Evolutionary conservation across 2,888 invertebrate species (phyloP).

Genomic region (Ichneumoninae sp.): DNA sequence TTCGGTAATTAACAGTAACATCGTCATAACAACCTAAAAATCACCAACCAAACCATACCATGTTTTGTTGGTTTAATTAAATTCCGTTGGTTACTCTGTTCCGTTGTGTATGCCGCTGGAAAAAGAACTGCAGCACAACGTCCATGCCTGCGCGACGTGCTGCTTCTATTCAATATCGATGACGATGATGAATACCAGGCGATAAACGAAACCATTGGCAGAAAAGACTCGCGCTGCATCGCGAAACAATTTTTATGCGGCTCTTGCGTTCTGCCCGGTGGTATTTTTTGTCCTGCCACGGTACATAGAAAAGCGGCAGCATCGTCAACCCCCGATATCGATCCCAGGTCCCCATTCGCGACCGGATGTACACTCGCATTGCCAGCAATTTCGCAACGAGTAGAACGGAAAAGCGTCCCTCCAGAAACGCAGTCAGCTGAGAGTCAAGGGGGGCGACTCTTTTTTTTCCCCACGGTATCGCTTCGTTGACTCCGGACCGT

Average conservation of each 20-base stretch:
- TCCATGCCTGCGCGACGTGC: neutral
- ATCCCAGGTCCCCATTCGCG: constrained; percentile 42
- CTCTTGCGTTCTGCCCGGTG: neutral
- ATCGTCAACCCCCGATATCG: constrained; percentile 45
- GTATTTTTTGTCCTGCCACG: neutral
- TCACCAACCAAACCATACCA: neutral
- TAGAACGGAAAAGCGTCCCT: constrained; percentile 26
- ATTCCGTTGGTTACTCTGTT: neutral
- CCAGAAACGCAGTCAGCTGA: constrained; percentile 32
- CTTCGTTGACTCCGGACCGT: constrained; percentile 63
- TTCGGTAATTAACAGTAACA: neutral
- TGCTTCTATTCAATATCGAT: neutral
- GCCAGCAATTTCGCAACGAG: constrained; percentile 52
- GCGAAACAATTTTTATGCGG: neutral
- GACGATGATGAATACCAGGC: neutral
- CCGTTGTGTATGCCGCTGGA: neutral
- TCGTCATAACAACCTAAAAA: neutral
- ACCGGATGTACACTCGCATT: constrained; percentile 64
- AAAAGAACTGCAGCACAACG: neutral
- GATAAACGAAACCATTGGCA: neutral
- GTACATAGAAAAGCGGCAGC: constrained; percentile 3
- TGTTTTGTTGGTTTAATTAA: constrained; percentile 1
- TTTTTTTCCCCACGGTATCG: constrained; percentile 47
- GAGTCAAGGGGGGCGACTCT: constrained; percentile 9
- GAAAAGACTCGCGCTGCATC: neutral